Evolutionary conservation across 30 jellyfish, hydroid and myxozoan species (phyloP).

Genomic region (Pelagia noctiluca): DNA sequence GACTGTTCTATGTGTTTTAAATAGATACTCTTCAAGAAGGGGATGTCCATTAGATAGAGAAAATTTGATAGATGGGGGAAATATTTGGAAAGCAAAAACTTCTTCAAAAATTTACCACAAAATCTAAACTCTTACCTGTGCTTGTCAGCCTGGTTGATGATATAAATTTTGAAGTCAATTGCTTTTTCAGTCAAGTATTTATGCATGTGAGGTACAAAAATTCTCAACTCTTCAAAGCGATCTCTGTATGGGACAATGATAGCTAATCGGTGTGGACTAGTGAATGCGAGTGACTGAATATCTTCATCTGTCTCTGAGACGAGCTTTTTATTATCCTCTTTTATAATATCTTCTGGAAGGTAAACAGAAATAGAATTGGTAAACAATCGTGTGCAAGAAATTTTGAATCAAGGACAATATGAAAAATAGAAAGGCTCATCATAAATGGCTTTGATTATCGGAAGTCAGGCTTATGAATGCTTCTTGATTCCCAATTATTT

Average conservation of each 20-base stretch:
- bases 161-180: slow-evolving; percentile 73
- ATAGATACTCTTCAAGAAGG: too few relatives aligned
- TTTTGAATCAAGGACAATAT: too few relatives aligned
- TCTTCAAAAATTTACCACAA: background rate
- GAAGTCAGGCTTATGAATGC: too few relatives aligned
- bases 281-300: slow-evolving; percentile 4
- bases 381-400: too few relatives aligned
- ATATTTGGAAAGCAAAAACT: background rate
- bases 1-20: too few relatives aligned
- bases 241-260: slow-evolving; percentile 95
- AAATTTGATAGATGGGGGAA: too few relatives aligned
- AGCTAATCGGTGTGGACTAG: slow-evolving; percentile 89
- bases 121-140: slow-evolving; percentile 98
- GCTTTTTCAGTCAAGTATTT: slow-evolving; percentile 78
- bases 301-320: background rate
- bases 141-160: slow-evolving; percentile 91
- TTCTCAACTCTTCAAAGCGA: slow-evolving; percentile 93
- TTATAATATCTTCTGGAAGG: background rate
- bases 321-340: background rate
- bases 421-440: too few relatives aligned
- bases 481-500: too few relatives aligned
- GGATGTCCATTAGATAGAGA: too few relatives aligned
- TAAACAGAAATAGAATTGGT: too few relatives aligned
- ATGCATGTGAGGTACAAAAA: slow-evolving; percentile 93
- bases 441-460: too few relatives aligned